Evolutionary conservation across 2,888 invertebrate species (phyloP).

Genomic region (Rugalucina vietnamica): DNA sequence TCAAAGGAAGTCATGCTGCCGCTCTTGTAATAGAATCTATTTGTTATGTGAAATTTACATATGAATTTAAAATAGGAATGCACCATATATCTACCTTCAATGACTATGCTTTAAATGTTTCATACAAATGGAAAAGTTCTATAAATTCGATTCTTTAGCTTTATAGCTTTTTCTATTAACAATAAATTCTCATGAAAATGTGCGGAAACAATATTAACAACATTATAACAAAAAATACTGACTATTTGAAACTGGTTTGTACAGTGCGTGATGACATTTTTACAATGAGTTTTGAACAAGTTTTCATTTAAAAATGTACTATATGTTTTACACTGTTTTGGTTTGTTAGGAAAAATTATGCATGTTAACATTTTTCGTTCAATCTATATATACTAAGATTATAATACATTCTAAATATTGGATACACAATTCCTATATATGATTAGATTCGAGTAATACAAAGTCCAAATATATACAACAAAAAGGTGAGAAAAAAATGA

Average conservation of each 20-base stretch:
- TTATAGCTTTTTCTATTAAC: background rate
- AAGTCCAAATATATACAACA: background rate
- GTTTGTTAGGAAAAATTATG: background rate
- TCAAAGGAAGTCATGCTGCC: too few relatives aligned
- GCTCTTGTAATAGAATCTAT: too few relatives aligned
- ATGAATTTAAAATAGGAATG: too few relatives aligned
- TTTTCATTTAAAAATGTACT: constrained; percentile 1
- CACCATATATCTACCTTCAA: too few relatives aligned
- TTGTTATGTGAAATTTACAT: too few relatives aligned
- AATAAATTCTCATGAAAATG: background rate
- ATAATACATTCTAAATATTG: constrained; percentile 9
- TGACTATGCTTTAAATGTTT: too few relatives aligned
- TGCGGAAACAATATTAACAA: background rate
- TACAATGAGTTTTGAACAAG: constrained; percentile 8
- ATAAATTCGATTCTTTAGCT: too few relatives aligned
- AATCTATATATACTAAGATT: constrained; percentile 7
- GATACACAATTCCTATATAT: background rate
- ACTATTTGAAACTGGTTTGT: background rate
- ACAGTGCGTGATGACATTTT: background rate
- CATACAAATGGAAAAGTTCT: too few relatives aligned
- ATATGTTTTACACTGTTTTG: background rate
- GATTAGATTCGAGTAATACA: background rate
- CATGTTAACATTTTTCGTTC: background rate
- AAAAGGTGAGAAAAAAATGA: background rate
- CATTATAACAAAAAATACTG: constrained; percentile 3